Percentiles rank a stretch among this genome's conserved stretches.
Evolutionary conservation across 2,888 invertebrate genomes (phyloP).

Genomic region (Lamellibrachia satsuma): DNA sequence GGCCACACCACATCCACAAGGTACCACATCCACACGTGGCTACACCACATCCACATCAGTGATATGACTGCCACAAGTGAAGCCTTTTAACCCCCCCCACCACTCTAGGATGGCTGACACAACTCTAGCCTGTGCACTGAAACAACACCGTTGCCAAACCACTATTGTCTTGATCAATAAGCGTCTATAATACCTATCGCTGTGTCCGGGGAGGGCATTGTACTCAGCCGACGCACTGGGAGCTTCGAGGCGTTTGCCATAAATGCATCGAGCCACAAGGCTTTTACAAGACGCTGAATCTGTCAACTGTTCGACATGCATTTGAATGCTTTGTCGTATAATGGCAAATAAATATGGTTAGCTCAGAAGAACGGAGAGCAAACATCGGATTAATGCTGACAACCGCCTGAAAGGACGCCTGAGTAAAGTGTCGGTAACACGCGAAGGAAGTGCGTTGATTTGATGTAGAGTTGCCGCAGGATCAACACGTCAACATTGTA

Average conservation of each 20-base stretch:
- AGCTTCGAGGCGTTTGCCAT: background rate
- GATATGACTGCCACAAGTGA: background rate
- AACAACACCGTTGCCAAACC: background rate
- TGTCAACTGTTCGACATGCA: background rate
- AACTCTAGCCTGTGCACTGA: background rate
- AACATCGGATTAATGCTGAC: background rate
- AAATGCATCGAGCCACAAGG: background rate
- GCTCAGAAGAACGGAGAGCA: background rate
- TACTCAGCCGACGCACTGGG: background rate
- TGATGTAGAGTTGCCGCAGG: background rate
- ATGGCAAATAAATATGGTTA: conserved; percentile 12
- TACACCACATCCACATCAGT: background rate
- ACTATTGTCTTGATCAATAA: background rate
- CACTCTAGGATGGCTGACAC: background rate
- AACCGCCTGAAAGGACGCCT: background rate
- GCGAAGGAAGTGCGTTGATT: background rate
- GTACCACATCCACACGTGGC: background rate
- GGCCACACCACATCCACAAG: background rate
- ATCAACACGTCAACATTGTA: background rate
- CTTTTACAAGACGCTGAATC: background rate
- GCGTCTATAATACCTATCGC: background rate
- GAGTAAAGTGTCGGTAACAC: background rate
- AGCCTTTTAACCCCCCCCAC: background rate
- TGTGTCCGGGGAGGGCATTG: background rate
- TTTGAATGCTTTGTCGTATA: conserved; percentile 5